phyloP scores from a whole-genome alignment of 2,888 invertebrate genomes.

The Tetropium fuscum region DNA sequence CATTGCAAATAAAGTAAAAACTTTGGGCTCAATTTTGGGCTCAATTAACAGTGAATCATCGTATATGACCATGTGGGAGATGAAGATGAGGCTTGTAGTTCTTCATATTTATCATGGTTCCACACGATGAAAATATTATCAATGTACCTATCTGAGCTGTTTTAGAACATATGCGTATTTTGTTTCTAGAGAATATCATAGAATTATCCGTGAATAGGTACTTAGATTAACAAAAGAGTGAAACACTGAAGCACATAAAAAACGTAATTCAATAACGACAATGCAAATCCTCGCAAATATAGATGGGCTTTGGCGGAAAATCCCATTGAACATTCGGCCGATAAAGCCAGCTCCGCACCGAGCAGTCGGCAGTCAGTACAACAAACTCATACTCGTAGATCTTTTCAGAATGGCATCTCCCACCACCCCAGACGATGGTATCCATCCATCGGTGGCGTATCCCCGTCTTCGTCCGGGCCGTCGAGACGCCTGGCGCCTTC shows the following conservation, averaged over 20 bases:
- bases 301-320: conserved; percentile 12
- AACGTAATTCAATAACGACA: conserved; percentile 2
- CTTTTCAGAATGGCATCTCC: conserved; percentile 66
- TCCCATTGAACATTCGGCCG: conserved; percentile 38
- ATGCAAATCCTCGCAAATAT: neutral
- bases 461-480: conserved; percentile 48
- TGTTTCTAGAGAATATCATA: too few relatives aligned
- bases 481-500: conserved; percentile 50
- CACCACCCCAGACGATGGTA: conserved; percentile 57
- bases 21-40: too few relatives aligned
- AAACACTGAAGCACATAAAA: neutral
- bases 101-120: too few relatives aligned
- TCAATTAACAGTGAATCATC: too few relatives aligned
- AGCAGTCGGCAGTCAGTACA: conserved; percentile 63
- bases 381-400: conserved; percentile 70
- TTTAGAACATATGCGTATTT: too few relatives aligned
- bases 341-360: conserved; percentile 55
- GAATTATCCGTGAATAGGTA: too few relatives aligned
- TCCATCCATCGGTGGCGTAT: conserved; percentile 57
- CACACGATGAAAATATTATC: too few relatives aligned
- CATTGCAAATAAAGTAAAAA: too few relatives aligned
- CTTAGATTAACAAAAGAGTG: too few relatives aligned
- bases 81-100: too few relatives aligned
- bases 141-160: too few relatives aligned
- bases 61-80: too few relatives aligned